Conservation (phyloP, 2,888 invertebrate genomes). For the Cerastis rubricosa region DNA sequence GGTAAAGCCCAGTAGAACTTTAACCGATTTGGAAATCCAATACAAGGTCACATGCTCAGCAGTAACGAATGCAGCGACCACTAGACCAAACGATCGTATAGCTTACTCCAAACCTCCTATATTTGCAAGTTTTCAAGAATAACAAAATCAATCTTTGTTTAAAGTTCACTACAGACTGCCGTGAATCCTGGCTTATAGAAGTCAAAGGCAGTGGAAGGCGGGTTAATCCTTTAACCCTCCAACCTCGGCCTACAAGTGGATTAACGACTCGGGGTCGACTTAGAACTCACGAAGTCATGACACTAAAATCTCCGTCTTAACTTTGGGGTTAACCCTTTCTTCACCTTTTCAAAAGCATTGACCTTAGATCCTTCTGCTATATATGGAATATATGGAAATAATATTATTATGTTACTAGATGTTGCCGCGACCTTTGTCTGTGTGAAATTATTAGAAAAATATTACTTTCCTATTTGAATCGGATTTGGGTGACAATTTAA, state of each 20-base stretch:
- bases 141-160: not conserved
- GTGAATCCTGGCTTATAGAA: constrained; percentile 28
- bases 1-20: not conserved
- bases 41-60: not conserved
- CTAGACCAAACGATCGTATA: not conserved
- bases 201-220: constrained; percentile 35
- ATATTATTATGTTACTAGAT: too few relatives aligned
- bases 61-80: not conserved
- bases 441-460: too few relatives aligned
- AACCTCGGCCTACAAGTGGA: constrained; percentile 36
- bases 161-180: constrained; percentile 10
- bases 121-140: not conserved
- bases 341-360: constrained; percentile 13
- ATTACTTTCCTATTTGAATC: too few relatives aligned
- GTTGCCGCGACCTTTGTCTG: too few relatives aligned
- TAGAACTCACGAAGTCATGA: constrained; percentile 27
- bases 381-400: not conserved
- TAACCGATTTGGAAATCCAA: not conserved
- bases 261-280: constrained; percentile 40
- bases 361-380: not conserved
- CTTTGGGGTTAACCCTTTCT: constrained; percentile 32
- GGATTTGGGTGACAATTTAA: too few relatives aligned
- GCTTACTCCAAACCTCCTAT: not conserved
- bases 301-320: constrained; percentile 37
- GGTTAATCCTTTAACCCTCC: constrained; percentile 44